Conservation (phyloP, 2,113 vertebrate species). For the Columba janthina region DNA sequence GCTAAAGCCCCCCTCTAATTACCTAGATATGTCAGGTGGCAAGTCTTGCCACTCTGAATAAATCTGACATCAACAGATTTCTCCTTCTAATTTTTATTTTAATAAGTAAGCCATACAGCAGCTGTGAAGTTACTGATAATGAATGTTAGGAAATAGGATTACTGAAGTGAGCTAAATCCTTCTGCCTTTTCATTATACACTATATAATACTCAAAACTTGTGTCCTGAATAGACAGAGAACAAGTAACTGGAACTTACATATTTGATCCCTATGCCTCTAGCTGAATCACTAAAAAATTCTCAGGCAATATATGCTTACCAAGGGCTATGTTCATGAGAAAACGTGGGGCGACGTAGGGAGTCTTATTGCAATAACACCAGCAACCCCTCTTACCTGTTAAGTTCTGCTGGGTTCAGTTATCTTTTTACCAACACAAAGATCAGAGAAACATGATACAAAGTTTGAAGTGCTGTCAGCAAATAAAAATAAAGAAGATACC, state of each 20-base stretch:
- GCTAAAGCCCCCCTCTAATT: constrained; percentile 11
- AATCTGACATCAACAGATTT: constrained; percentile 54
- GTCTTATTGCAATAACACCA: not conserved
- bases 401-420: not conserved
- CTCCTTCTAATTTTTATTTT: constrained; percentile 49
- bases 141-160: constrained; percentile 57
- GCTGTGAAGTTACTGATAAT: constrained; percentile 62
- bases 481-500: not conserved
- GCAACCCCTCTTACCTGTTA: not conserved
- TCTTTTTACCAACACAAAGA: not conserved
- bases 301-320: not conserved
- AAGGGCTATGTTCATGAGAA: not conserved
- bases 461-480: not conserved
- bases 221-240: not conserved
- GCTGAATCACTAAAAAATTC: not conserved
- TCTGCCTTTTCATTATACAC: constrained; percentile 14
- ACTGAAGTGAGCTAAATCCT: constrained; percentile 60
- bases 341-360: not conserved
- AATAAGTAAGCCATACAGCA: constrained; percentile 37
- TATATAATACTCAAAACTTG: not conserved
- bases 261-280: not conserved
- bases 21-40: constrained; percentile 3
- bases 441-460: not conserved
- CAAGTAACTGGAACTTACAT: not conserved
- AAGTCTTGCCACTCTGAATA: constrained; percentile 28